A percentile compares a stretch with the other conserved stretches of the same genome.
These are phyloP conservation scores for Budorcas taxicolor DNA, from an alignment of 2,113 vertebrate species.

Conservation along the genomic window DNA sequence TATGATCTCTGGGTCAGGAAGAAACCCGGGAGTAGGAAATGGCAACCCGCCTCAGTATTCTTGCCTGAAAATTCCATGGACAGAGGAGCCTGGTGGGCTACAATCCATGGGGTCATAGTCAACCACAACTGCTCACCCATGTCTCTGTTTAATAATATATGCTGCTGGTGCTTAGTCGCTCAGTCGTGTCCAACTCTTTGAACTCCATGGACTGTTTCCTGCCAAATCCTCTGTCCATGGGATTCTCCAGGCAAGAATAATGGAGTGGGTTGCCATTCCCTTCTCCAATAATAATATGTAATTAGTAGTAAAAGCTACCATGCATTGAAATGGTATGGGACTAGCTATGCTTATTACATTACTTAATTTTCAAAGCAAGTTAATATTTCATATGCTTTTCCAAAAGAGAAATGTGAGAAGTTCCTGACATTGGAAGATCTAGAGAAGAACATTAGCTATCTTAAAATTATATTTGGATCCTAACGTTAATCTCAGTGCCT, in stretches of 20 bases:
- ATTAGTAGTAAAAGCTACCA: background rate
- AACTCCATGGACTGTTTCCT: background rate
- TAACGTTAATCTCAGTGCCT: background rate
- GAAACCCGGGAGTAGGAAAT: background rate
- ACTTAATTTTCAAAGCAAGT: background rate
- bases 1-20: background rate
- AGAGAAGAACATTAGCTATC: background rate
- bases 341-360: background rate
- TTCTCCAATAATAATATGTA: background rate
- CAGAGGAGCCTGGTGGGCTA: background rate
- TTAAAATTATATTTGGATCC: background rate
- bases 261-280: background rate
- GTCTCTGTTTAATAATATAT: background rate
- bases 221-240: background rate
- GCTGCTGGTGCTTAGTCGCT: background rate
- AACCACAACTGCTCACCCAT: background rate
- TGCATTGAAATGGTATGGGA: background rate
- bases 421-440: background rate
- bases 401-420: background rate
- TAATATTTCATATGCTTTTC: background rate
- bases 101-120: background rate
- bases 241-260: background rate
- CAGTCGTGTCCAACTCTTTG: background rate
- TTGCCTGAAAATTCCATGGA: background rate
- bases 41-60: background rate